Percentiles rank a stretch among this genome's conserved stretches.
Evolutionary conservation across 1,140 invertebrate species (phyloP).

Genomic region (Stenopsyche tienmushanensis): DNA sequence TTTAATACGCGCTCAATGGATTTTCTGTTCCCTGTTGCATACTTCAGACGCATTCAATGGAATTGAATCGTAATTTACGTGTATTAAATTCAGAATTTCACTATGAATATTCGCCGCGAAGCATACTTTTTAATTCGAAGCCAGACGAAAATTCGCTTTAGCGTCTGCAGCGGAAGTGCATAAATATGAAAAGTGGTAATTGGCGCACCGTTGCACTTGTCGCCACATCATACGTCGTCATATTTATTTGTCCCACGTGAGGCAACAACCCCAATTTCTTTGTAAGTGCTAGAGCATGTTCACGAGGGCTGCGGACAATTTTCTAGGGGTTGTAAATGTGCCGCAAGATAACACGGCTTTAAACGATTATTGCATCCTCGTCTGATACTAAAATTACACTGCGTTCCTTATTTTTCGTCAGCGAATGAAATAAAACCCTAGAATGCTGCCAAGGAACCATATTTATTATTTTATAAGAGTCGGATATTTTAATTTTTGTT

Average conservation of each 20-base stretch:
- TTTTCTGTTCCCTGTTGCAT: too few species aligned
- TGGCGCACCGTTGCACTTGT: slow-evolving; percentile 37
- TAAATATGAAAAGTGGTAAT: slow-evolving; percentile 17
- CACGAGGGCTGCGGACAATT: neutral
- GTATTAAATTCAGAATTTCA: too few species aligned
- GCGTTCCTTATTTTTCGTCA: too few species aligned
- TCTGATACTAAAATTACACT: neutral
- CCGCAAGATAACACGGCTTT: neutral
- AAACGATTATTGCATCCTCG: neutral
- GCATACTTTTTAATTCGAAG: neutral
- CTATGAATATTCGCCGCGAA: neutral
- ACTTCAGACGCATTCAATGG: too few species aligned
- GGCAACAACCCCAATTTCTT: slow-evolving; percentile 10
- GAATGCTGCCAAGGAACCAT: too few species aligned
- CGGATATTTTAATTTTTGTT: too few species aligned
- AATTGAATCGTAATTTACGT: too few species aligned
- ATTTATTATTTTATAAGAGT: too few species aligned
- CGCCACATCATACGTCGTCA: slow-evolving; percentile 29
- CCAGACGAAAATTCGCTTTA: neutral
- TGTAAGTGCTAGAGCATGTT: slow-evolving; percentile 1
- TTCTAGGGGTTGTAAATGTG: neutral
- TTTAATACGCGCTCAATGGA: too few species aligned
- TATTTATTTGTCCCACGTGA: slow-evolving; percentile 36
- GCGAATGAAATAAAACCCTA: too few species aligned
- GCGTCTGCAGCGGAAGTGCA: neutral